phyloP scores from a whole-genome alignment of 2,113 vertebrate genomes.

The Pardalotus punctatus region DNA sequence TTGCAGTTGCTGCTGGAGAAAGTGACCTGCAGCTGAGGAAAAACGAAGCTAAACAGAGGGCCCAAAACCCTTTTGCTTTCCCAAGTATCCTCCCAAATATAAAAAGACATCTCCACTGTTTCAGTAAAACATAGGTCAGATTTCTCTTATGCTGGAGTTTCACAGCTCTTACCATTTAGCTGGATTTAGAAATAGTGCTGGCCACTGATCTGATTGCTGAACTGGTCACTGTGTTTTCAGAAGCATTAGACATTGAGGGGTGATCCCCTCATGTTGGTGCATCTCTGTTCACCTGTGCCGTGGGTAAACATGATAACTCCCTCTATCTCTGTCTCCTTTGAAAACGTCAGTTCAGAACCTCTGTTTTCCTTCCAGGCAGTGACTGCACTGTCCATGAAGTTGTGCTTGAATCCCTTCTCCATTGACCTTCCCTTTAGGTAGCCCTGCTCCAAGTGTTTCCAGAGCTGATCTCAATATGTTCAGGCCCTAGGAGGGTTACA shows the following conservation, averaged over 20 bases:
- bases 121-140: neutral
- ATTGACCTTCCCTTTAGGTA: neutral
- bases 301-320: neutral
- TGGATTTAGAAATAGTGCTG: neutral
- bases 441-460: neutral
- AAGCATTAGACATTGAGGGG: neutral
- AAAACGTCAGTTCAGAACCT: neutral
- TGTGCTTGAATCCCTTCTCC: neutral
- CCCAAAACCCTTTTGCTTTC: neutral
- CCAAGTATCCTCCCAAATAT: neutral
- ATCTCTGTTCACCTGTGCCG: neutral
- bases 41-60: neutral
- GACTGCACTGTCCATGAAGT: fast-evolving
- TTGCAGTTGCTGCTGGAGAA: neutral
- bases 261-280: neutral
- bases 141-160: neutral
- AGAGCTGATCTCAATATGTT: neutral
- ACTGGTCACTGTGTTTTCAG: neutral
- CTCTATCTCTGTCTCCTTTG: neutral
- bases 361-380: neutral
- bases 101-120: neutral
- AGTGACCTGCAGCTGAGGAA: neutral
- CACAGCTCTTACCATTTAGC: neutral
- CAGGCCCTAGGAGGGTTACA: neutral
- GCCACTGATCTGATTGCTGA: neutral